Conservation (phyloP, 2,113 vertebrate genomes). For the Cebus imitator region DNA sequence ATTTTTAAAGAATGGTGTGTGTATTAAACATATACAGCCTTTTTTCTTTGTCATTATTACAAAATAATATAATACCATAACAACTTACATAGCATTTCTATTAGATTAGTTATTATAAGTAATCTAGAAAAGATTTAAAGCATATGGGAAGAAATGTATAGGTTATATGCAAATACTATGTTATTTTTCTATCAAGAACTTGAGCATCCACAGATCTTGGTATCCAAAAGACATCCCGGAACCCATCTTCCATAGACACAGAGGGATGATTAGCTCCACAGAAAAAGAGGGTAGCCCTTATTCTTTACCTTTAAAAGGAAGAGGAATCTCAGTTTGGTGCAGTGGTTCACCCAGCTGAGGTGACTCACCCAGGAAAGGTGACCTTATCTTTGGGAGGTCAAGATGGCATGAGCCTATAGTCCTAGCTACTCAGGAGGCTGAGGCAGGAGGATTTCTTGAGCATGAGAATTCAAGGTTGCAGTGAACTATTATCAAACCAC, state of each 20-base stretch:
- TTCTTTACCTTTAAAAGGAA: background rate
- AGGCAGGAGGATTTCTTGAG: too few species aligned
- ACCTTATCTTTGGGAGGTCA: too few species aligned
- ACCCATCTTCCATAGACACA: background rate
- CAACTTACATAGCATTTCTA: background rate
- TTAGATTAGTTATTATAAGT: background rate
- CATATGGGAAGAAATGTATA: background rate
- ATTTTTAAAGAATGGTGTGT: background rate
- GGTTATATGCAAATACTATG: background rate
- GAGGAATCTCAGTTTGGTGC: too few species aligned
- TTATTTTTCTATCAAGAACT: background rate
- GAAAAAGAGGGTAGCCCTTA: background rate
- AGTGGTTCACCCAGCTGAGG: too few species aligned
- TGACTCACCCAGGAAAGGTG: too few species aligned
- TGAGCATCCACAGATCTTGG: background rate
- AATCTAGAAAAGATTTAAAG: background rate
- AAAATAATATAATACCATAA: background rate
- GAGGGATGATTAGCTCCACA: background rate
- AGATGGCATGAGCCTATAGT: too few species aligned
- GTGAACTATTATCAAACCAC: too few species aligned
- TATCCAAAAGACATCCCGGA: background rate
- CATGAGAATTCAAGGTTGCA: too few species aligned
- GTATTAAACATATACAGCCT: background rate
- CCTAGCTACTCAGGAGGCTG: too few species aligned
- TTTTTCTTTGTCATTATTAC: background rate